Evolutionary conservation across 2,888 invertebrate genomes (phyloP).

Genomic region (Lycophotia porphyrea): DNA sequence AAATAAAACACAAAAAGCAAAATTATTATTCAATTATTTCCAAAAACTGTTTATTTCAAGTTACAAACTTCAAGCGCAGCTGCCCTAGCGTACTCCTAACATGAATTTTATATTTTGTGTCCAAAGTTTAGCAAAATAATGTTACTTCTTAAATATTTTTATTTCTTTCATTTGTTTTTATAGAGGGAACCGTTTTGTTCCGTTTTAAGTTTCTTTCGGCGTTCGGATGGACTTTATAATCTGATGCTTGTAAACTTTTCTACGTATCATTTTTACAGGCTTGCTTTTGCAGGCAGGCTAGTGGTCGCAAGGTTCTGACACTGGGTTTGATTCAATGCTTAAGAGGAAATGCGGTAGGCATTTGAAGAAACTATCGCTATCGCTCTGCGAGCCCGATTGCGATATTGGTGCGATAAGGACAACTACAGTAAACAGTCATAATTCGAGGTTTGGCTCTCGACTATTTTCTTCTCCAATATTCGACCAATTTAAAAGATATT

Average conservation of each 20-base stretch:
- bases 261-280: background rate
- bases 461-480: too few relatives aligned
- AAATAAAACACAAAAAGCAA: background rate
- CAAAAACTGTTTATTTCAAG: slow-evolving; percentile 1
- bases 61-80: slow-evolving; percentile 37
- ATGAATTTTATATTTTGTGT: slow-evolving; percentile 50
- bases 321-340: too few relatives aligned
- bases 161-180: slow-evolving; percentile 28
- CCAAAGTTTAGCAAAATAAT: slow-evolving; percentile 36
- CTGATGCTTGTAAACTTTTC: background rate
- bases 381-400: too few relatives aligned
- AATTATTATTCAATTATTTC: background rate
- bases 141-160: slow-evolving; percentile 33
- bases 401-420: too few relatives aligned
- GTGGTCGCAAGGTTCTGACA: too few relatives aligned
- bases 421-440: too few relatives aligned
- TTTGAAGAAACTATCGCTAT: too few relatives aligned
- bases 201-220: background rate
- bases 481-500: too few relatives aligned
- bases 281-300: too few relatives aligned
- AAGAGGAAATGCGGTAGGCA: too few relatives aligned
- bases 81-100: slow-evolving; percentile 29
- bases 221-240: slow-evolving; percentile 21
- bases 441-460: too few relatives aligned
- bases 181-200: background rate